Percentiles rank a stretch among this genome's conserved stretches.
phyloP scores from a whole-genome alignment of 2,113 vertebrate genomes.

The Sinosuthora webbiana region DNA sequence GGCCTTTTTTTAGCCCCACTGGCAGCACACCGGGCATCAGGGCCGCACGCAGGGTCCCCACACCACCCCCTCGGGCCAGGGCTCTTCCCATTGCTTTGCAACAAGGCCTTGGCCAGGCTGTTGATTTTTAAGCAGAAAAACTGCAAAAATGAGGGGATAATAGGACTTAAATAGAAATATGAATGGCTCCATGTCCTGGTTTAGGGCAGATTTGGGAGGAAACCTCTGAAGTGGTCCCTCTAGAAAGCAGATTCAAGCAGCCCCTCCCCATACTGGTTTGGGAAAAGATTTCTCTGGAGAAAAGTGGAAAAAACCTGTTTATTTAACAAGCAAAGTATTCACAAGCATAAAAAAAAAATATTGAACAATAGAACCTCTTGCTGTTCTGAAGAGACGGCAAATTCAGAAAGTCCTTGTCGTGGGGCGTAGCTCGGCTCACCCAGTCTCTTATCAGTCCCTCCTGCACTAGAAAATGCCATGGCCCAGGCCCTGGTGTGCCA shows the following conservation, averaged over 20 bases:
- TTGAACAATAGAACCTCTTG: background rate
- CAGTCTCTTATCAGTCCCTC: background rate
- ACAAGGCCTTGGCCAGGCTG: background rate
- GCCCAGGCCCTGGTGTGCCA: background rate
- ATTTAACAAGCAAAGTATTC: background rate
- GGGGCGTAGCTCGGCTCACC: background rate
- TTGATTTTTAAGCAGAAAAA: background rate
- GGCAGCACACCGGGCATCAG: background rate
- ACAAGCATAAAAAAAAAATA: background rate
- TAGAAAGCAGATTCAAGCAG: background rate
- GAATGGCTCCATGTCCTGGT: background rate
- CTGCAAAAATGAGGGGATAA: background rate
- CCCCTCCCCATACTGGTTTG: background rate
- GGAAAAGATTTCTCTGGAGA: background rate
- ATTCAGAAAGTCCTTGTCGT: background rate
- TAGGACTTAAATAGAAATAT: background rate
- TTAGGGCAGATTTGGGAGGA: background rate
- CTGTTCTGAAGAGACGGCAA: background rate
- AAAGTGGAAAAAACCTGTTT: background rate
- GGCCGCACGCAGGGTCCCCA: background rate
- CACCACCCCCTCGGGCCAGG: fast-evolving
- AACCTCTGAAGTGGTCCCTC: background rate
- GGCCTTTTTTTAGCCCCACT: constrained; percentile 50
- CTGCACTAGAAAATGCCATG: background rate
- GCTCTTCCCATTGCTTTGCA: background rate